Evolutionary conservation across 1,140 invertebrate genomes (phyloP).

Genomic region (roundworm (Caenorhabditis elegans)): WBcel235 BX284603.4:12609501-12610000

Average conservation of each 20-base stretch:
- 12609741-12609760: slow-evolving; percentile 50
- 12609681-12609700: slow-evolving; percentile 51
- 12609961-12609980: too few species aligned
- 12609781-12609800: slow-evolving; percentile 41
- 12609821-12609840: slow-evolving; percentile 48
- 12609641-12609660: slow-evolving; percentile 10
- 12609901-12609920: too few species aligned
- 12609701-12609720: slow-evolving; percentile 43
- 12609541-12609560: too few species aligned
- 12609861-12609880: slow-evolving; percentile 26
- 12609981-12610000: too few species aligned
- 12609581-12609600: slow-evolving; percentile 44
- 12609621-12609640: slow-evolving; percentile 45
- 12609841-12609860: not conserved
- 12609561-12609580: slow-evolving; percentile 29
- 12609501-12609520: too few species aligned
- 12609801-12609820: slow-evolving; percentile 53
- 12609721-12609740: slow-evolving; percentile 36
- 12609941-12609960: too few species aligned
- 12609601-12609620: slow-evolving; percentile 18
- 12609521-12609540: too few species aligned
- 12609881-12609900: too few species aligned
- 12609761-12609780: slow-evolving; percentile 46
- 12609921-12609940: too few species aligned
- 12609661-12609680: slow-evolving; percentile 44